Base-by-base conservation (phyloP, 2,888 invertebrate species). In the Hypena proboscidalis region DNA sequence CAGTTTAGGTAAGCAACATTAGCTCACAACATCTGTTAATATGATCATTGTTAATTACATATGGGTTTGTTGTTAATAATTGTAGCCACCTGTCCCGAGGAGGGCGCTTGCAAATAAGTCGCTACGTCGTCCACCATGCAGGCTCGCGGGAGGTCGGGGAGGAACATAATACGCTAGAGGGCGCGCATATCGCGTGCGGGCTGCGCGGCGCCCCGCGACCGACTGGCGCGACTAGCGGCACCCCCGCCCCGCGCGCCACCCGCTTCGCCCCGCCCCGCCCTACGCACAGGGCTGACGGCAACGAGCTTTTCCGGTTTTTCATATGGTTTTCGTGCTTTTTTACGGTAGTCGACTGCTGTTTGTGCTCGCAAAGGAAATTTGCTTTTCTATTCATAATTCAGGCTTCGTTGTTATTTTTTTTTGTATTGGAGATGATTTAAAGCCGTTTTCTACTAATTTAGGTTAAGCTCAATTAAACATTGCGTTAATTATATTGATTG, bases 41-140 rank as follows among this genome's bases (percentile, higher is more conserved):
- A 89, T 89, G 86, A 89, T 87, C 86, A 88, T 90, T 90, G 90
- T 90, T 89, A 90, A 90, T 90, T 90, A 91, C 91, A 90, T 90
- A 89, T 90, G 85, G 87, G 88, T 85, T 82, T 89, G 85, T 87
- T 88, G 86, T 88, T 87, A 87, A 87, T 87, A 85, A 85, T 83
- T 86, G 85, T 90, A 89, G 86, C 93, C 94, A 97, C 97, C 97
- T 97, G 97, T 95, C 97, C 96, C 93, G 97, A 96, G 93, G 97
- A 96, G 93, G 97, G 96, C 93, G 97, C 96, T 94, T 97, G 97
- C 85, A 97, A 95, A 93, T 97, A 97, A 90, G 96, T 96, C 91
- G 97, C 96, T 92, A 97, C 97, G 95, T 97, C 97, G 95, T 97
- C 97, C 94, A 97, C 96, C 97, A 97, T 97, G 94, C 96, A 97